Percentiles rank a stretch among this genome's conserved stretches.
Evolutionary conservation across 1,140 invertebrate species (phyloP).

Genomic region (Drosophila triauraria): DNA sequence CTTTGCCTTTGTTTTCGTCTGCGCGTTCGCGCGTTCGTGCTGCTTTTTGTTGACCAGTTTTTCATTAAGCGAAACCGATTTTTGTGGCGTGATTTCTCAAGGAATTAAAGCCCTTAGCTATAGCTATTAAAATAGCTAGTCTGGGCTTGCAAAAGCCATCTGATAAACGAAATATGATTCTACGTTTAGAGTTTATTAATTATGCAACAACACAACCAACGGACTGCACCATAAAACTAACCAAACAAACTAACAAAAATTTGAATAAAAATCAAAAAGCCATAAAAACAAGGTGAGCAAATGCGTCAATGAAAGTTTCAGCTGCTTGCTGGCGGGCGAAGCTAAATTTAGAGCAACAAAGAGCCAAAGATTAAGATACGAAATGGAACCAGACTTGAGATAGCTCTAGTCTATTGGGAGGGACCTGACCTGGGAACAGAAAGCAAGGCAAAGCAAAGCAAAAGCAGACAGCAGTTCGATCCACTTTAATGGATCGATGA

Average conservation of each 20-base stretch:
- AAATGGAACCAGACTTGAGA: slow-evolving; percentile 23
- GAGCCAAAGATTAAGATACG: slow-evolving; percentile 26
- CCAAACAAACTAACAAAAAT: slow-evolving; percentile 31
- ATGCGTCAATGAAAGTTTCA: slow-evolving; percentile 77
- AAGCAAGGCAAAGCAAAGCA: neutral
- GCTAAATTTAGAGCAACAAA: slow-evolving; percentile 59
- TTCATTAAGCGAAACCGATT: slow-evolving; percentile 10
- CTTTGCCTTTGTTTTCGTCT: slow-evolving; percentile 28
- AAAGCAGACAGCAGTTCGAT: neutral
- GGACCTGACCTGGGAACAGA: slow-evolving; percentile 3
- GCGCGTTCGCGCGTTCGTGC: neutral
- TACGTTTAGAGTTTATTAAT: slow-evolving; percentile 57
- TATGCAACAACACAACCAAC: slow-evolving; percentile 61
- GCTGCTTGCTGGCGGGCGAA: slow-evolving; percentile 19
- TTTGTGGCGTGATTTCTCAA: slow-evolving; percentile 45
- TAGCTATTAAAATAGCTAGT: neutral
- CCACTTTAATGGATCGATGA: slow-evolving; percentile 10
- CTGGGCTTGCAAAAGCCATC: neutral
- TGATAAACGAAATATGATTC: slow-evolving; percentile 8
- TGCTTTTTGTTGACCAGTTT: slow-evolving; percentile 22
- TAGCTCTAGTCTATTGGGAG: neutral
- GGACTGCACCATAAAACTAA: slow-evolving; percentile 41
- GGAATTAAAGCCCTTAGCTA: slow-evolving; percentile 14
- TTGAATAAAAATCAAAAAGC: slow-evolving; percentile 63
- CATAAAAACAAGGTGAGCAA: slow-evolving; percentile 75